Evolutionary conservation across 1,140 invertebrate species (phyloP).

Genomic region (Brachionus rubens): DNA sequence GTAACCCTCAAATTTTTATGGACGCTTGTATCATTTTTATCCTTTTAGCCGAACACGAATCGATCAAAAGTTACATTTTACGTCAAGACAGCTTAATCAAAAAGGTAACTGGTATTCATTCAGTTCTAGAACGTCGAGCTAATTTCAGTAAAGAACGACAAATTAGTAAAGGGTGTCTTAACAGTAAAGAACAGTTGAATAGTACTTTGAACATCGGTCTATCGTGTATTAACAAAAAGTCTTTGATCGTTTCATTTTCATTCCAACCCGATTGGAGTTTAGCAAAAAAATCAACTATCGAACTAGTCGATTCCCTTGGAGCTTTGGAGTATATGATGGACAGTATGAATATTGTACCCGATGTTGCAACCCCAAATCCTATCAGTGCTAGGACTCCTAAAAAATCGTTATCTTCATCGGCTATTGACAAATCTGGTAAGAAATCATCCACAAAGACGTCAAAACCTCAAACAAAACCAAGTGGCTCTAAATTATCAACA

Average conservation of each 20-base stretch:
- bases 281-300: background rate
- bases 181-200: conserved; percentile 6
- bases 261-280: conserved; percentile 27
- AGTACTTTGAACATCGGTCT: conserved; percentile 3
- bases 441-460: background rate
- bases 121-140: conserved; percentile 12
- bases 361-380: background rate
- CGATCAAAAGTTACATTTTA: conserved; percentile 1
- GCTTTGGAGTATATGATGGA: conserved; percentile 2
- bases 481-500: background rate
- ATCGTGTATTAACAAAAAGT: background rate
- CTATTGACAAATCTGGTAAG: conserved; percentile 33
- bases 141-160: background rate
- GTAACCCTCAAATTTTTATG: conserved; percentile 36
- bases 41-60: conserved; percentile 26
- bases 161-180: background rate
- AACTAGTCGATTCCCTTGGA: conserved; percentile 14
- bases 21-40: conserved; percentile 29
- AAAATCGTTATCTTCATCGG: conserved; percentile 2
- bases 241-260: background rate
- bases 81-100: background rate
- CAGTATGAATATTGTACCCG: background rate
- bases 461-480: background rate
- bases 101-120: conserved; percentile 23
- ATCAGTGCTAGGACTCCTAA: background rate